Evolutionary conservation across 2,797 vertebrate species (phyloP).

Genomic region (Sarcoramphus papa): DNA sequence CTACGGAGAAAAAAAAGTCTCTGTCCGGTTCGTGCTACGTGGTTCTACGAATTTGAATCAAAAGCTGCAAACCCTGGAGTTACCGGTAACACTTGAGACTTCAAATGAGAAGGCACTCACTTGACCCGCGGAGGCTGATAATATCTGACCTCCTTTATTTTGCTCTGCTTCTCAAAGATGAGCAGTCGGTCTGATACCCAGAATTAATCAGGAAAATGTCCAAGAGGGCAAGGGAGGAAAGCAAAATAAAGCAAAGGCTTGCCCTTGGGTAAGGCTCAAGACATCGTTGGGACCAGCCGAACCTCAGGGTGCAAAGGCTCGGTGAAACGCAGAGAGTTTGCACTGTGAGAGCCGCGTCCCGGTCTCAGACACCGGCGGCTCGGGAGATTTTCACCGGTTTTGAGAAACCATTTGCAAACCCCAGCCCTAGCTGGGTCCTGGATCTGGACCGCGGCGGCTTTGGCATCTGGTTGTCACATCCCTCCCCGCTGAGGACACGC

Average conservation of each 20-base stretch:
- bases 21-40: neutral
- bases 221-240: neutral
- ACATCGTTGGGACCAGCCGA: rapidly evolving
- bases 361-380: rapidly evolving
- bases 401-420: neutral
- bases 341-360: rapidly evolving
- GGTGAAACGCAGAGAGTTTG: neutral
- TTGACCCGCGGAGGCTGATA: neutral
- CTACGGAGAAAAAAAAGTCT: neutral
- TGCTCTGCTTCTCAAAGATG: neutral
- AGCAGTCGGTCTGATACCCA: neutral
- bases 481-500: rapidly evolving
- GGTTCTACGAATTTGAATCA: slow-evolving; percentile 20
- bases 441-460: neutral
- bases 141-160: slow-evolving; percentile 38
- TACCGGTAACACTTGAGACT: neutral
- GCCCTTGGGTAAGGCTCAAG: neutral
- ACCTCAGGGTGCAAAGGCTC: too few relatives aligned
- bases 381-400: neutral
- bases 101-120: neutral
- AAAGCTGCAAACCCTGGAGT: neutral
- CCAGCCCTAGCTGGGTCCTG: neutral
- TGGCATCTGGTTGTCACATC: neutral
- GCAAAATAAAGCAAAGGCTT: neutral
- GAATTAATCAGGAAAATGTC: slow-evolving; percentile 2